phyloP scores from a whole-genome alignment of 2,797 vertebrate genomes.

The Limnodromus scolopaceus region DNA sequence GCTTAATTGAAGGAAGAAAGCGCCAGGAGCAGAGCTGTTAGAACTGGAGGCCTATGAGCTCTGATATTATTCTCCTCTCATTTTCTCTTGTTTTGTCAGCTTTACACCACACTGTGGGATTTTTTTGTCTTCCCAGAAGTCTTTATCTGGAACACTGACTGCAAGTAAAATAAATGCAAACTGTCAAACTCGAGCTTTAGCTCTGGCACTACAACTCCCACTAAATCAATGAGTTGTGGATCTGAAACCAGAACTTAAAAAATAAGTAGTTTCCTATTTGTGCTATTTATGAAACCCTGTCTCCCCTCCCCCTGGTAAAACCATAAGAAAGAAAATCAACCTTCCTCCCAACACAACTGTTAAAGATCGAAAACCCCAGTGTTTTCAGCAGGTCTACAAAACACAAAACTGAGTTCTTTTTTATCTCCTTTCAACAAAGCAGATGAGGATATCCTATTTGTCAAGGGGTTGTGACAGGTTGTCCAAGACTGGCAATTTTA shows the following conservation, averaged over 20 bases:
- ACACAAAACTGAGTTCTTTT: not conserved
- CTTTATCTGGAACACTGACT: not conserved
- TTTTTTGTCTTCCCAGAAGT: constrained; percentile 21
- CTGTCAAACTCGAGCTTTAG: not conserved
- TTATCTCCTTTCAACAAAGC: not conserved
- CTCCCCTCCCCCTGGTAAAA: not conserved
- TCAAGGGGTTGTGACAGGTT: not conserved
- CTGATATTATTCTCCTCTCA: constrained; percentile 26
- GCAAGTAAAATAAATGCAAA: constrained; percentile 7
- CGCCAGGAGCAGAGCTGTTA: not conserved
- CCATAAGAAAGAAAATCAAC: not conserved
- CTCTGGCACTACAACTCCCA: not conserved
- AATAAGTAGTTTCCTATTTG: not conserved
- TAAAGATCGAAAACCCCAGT: not conserved
- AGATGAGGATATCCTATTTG: not conserved
- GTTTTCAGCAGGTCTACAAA: not conserved
- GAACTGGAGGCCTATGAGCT: not conserved
- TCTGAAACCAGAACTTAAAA: not conserved
- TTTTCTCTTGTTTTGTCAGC: constrained; percentile 44
- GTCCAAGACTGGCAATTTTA: not conserved
- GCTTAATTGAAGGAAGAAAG: constrained; percentile 39
- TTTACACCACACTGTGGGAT: not conserved
- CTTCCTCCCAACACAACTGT: not conserved
- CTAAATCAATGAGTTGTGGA: not conserved
- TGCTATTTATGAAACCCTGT: not conserved